Conservation (phyloP, 2,888 invertebrate genomes). For the Ochropacha duplaris region DNA sequence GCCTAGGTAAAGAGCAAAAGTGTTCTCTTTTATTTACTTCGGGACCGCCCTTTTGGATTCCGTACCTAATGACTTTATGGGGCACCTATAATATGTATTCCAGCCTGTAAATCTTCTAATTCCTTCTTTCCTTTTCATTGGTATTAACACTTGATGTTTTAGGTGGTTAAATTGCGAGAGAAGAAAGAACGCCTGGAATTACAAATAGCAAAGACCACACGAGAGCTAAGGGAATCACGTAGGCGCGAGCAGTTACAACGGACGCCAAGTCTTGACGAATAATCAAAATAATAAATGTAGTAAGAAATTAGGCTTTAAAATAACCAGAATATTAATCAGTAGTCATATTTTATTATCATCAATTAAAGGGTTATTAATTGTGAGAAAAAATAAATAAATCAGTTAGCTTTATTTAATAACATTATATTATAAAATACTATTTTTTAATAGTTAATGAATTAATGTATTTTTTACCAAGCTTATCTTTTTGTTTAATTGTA, state of each 20-base stretch:
- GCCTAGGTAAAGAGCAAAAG: too few species aligned
- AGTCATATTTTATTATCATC: background rate
- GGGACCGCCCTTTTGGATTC: too few species aligned
- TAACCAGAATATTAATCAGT: background rate
- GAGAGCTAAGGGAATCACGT: constrained; percentile 52
- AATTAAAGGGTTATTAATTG: background rate
- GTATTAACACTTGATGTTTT: constrained; percentile 1
- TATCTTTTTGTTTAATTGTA: background rate
- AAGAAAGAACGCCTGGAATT: constrained; percentile 50
- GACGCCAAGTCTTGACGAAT: constrained; percentile 5
- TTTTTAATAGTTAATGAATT: too few species aligned
- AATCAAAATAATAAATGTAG: too few species aligned
- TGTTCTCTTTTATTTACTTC: too few species aligned
- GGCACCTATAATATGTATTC: too few species aligned
- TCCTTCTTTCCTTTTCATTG: background rate
- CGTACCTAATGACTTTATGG: too few species aligned
- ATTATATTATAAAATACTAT: too few species aligned
- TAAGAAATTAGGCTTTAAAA: background rate
- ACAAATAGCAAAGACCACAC: constrained; percentile 42
- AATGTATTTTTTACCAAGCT: background rate
- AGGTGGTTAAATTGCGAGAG: constrained; percentile 56
- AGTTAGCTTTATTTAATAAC: background rate
- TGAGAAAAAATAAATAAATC: background rate
- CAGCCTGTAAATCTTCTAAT: too few species aligned
- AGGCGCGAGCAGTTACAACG: constrained; percentile 39